Evolutionary conservation across 2,113 vertebrate species (phyloP).

Genomic region (Pantherophis guttatus): DNA sequence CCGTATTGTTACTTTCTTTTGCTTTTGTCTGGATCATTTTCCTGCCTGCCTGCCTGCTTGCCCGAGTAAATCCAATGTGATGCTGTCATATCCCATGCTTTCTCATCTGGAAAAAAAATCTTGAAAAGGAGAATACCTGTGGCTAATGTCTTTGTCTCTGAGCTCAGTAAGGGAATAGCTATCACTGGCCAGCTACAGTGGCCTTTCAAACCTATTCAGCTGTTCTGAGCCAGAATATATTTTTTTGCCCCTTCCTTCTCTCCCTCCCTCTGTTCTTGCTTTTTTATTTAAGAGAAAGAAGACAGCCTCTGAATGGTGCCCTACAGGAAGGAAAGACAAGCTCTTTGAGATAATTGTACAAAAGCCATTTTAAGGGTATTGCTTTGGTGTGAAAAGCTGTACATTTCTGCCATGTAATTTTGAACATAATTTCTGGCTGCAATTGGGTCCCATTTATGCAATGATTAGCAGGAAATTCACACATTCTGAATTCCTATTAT

Average conservation of each 20-base stretch:
- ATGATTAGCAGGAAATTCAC: background rate
- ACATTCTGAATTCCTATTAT: background rate
- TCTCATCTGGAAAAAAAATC: slow-evolving; percentile 7
- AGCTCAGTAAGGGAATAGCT: slow-evolving; percentile 12
- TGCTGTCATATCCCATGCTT: background rate
- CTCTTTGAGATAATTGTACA: slow-evolving; percentile 18
- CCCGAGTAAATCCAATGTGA: background rate
- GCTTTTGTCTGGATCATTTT: background rate
- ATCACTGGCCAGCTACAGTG: slow-evolving; percentile 3
- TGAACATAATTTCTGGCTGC: slow-evolving; percentile 10
- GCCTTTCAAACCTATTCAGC: background rate
- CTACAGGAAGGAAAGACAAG: background rate
- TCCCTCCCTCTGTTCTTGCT: background rate
- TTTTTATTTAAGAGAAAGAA: background rate
- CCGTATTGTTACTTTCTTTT: background rate
- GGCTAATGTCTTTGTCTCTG: slow-evolving; percentile 20
- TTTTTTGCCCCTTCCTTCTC: background rate
- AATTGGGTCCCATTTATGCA: slow-evolving; percentile 9
- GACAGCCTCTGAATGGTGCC: background rate
- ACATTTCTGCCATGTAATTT: slow-evolving; percentile 17
- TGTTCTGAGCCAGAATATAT: slow-evolving; percentile 8
- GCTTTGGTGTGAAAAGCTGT: slow-evolving; percentile 6
- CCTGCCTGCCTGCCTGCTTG: background rate
- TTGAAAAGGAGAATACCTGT: background rate
- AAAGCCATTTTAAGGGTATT: slow-evolving; percentile 15